phyloP scores from a whole-genome alignment of 2,888 invertebrate species.

The Cosmorhoe ocellata region DNA sequence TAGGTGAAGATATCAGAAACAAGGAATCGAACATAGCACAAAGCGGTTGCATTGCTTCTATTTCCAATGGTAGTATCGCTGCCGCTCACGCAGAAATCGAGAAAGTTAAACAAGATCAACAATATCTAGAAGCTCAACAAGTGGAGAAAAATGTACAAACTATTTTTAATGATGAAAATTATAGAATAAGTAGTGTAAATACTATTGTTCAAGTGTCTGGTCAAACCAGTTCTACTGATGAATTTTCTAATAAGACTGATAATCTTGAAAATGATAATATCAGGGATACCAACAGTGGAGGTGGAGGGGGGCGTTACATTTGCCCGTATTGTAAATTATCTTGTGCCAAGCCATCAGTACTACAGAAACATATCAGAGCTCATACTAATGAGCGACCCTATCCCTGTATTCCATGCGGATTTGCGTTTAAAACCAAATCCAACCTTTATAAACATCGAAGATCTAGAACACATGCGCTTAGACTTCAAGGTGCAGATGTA shows the following conservation, averaged over 20 bases:
- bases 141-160: slow-evolving; percentile 79
- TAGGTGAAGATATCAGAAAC: slow-evolving; percentile 58
- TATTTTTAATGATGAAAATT: slow-evolving; percentile 75
- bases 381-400: slow-evolving; percentile 96
- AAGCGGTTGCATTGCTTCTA: slow-evolving; percentile 58
- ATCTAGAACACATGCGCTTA: slow-evolving; percentile 87
- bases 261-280: slow-evolving; percentile 79
- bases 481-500: slow-evolving; percentile 84
- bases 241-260: slow-evolving; percentile 81
- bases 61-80: slow-evolving; percentile 74
- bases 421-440: slow-evolving; percentile 96
- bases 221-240: slow-evolving; percentile 79
- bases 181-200: slow-evolving; percentile 77
- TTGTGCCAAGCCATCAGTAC: slow-evolving; percentile 96
- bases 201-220: slow-evolving; percentile 76
- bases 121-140: slow-evolving; percentile 49
- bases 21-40: slow-evolving; percentile 60
- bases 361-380: slow-evolving; percentile 96
- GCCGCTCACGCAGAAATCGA: slow-evolving; percentile 76
- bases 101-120: slow-evolving; percentile 65
- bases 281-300: slow-evolving; percentile 72
- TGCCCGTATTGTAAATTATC: slow-evolving; percentile 94
- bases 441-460: slow-evolving; percentile 95
- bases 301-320: slow-evolving; percentile 86
- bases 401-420: slow-evolving; percentile 94